These are phyloP conservation scores for Fragum whitleyi DNA, from an alignment of 2,888 invertebrate genomes.

Conservation along the genomic window DNA sequence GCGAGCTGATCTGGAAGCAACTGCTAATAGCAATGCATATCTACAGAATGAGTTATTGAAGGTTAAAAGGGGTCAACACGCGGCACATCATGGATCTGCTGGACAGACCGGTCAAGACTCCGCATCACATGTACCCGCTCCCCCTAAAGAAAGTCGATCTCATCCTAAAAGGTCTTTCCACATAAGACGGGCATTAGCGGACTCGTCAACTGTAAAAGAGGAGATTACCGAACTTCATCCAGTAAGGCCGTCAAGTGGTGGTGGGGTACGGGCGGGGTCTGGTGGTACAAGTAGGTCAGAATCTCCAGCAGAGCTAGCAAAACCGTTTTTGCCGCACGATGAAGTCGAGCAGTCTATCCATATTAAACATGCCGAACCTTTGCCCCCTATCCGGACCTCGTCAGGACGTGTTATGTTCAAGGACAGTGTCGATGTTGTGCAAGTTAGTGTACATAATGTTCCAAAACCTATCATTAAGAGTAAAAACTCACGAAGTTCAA, in stretches of 20 bases:
- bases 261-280: slow-evolving; percentile 58
- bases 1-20: slow-evolving; percentile 79
- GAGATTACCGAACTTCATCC: slow-evolving; percentile 58
- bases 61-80: slow-evolving; percentile 69
- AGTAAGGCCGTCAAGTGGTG: slow-evolving; percentile 64
- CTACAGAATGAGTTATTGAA: slow-evolving; percentile 80
- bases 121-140: slow-evolving; percentile 55
- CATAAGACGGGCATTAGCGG: slow-evolving; percentile 54
- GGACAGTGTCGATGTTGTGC: slow-evolving; percentile 67
- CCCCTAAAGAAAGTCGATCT: slow-evolving; percentile 70
- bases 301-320: slow-evolving; percentile 71
- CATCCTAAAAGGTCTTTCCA: slow-evolving; percentile 61
- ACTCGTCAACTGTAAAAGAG: slow-evolving; percentile 31
- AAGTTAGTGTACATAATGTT: slow-evolving; percentile 67
- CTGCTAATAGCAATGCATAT: slow-evolving; percentile 79
- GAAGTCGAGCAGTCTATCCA: slow-evolving; percentile 61
- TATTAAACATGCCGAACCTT: slow-evolving; percentile 64
- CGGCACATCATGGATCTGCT: slow-evolving; percentile 41
- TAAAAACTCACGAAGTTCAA: slow-evolving; percentile 48
- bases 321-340: slow-evolving; percentile 70
- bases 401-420: slow-evolving; percentile 60
- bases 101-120: slow-evolving; percentile 50
- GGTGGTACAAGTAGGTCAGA: slow-evolving; percentile 70
- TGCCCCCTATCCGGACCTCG: slow-evolving; percentile 72
- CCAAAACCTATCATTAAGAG: slow-evolving; percentile 56